A percentile compares a stretch with the other conserved stretches of the same genome.
phyloP scores from a whole-genome alignment of 2,888 invertebrate genomes.

The Clistopyga incitator region DNA sequence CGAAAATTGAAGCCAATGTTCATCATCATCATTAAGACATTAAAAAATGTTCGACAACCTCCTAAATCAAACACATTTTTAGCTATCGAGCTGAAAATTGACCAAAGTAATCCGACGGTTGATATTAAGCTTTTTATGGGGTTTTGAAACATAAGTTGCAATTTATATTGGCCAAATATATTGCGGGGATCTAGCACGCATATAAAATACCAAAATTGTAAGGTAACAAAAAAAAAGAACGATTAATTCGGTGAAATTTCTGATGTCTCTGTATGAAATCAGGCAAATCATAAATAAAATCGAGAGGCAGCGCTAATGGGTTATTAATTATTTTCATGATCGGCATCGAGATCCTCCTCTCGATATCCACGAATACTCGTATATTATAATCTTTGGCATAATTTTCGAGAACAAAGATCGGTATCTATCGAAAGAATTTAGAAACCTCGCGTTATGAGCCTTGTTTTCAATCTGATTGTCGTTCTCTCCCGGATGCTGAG shows the following conservation, averaged over 20 bases:
- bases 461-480: slow-evolving; percentile 3
- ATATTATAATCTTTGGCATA: neutral
- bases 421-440: slow-evolving; percentile 33
- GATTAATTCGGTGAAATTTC: neutral
- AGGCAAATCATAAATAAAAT: neutral
- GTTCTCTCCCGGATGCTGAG: slow-evolving; percentile 6
- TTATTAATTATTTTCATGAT: neutral
- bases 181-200: too few relatives aligned
- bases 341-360: neutral
- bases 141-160: too few relatives aligned
- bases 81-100: too few relatives aligned
- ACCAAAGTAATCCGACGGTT: too few relatives aligned
- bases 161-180: neutral
- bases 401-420: slow-evolving; percentile 6
- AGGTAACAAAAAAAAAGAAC: too few relatives aligned
- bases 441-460: slow-evolving; percentile 15
- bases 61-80: too few relatives aligned
- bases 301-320: neutral
- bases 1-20: too few relatives aligned
- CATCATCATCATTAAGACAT: too few relatives aligned
- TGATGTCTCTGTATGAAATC: neutral
- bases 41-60: too few relatives aligned
- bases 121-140: too few relatives aligned
- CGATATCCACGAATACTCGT: neutral
- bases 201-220: too few relatives aligned